Percentiles rank a stretch among this genome's conserved stretches.
phyloP scores from a whole-genome alignment of 2,888 invertebrate species.

The Drosophila nr. medialis region DNA sequence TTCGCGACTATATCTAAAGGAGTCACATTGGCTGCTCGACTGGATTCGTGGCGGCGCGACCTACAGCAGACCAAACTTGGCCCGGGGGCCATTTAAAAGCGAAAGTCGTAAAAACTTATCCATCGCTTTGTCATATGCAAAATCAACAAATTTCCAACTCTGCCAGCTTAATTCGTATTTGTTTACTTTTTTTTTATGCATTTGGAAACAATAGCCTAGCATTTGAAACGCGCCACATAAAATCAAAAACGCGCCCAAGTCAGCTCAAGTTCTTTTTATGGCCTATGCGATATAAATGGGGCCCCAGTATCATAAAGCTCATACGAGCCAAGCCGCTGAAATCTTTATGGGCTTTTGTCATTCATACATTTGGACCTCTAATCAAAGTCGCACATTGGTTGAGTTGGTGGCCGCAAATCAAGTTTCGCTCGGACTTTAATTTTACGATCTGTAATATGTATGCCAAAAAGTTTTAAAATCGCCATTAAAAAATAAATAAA shows the following conservation, averaged over 20 bases:
- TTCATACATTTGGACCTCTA: constrained; percentile 28
- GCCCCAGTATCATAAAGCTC: constrained; percentile 35
- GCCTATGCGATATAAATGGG: neutral
- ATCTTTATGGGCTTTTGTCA: constrained; percentile 65
- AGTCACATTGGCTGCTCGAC: constrained; percentile 21
- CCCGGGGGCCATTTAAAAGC: constrained; percentile 65
- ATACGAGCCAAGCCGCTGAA: constrained; percentile 57
- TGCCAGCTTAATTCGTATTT: constrained; percentile 60
- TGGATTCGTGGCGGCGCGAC: constrained; percentile 49
- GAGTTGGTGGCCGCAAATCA: constrained; percentile 59
- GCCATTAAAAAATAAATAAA: constrained; percentile 20
- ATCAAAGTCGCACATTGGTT: constrained; percentile 48
- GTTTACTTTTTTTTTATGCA: constrained; percentile 56
- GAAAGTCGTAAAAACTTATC: constrained; percentile 71
- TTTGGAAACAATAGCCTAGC: constrained; percentile 61
- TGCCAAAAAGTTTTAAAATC: constrained; percentile 62
- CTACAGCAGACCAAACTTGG: constrained; percentile 64
- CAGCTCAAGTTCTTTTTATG: constrained; percentile 41
- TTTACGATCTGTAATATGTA: constrained; percentile 67
- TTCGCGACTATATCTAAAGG: constrained; percentile 25
- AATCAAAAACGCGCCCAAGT: constrained; percentile 16
- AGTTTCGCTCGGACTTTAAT: constrained; percentile 58
- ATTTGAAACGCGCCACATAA: constrained; percentile 63
- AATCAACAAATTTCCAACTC: constrained; percentile 61
- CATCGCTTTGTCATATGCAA: constrained; percentile 73